A percentile compares a stretch with the other conserved stretches of the same genome.
phyloP scores from a whole-genome alignment of 1,140 invertebrate species.

The Triops cancriformis region DNA sequence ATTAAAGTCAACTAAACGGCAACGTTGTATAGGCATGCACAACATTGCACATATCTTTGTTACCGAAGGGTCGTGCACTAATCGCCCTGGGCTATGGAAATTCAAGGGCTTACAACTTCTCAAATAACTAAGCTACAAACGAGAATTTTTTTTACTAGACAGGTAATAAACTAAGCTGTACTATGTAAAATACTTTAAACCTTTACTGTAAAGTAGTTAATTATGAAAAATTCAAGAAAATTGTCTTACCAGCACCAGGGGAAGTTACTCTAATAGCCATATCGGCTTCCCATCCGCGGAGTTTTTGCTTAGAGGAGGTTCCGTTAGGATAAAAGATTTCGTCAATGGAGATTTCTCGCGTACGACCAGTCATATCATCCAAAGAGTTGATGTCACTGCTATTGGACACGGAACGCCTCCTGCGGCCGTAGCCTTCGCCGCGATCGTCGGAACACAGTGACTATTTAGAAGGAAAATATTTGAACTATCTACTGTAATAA shows the following conservation, averaged over 20 bases:
- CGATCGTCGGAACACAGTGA: conserved; percentile 26
- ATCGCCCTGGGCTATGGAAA: too few relatives aligned
- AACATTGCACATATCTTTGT: too few relatives aligned
- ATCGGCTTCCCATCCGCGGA: conserved; percentile 28
- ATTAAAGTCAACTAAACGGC: too few relatives aligned
- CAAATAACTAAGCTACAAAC: too few relatives aligned
- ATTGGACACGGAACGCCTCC: neutral
- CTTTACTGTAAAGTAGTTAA: neutral
- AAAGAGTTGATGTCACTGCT: neutral
- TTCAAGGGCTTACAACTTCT: too few relatives aligned
- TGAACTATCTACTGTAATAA: too few relatives aligned
- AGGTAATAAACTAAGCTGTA: too few relatives aligned
- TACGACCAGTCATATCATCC: conserved; percentile 22
- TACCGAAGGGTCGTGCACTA: too few relatives aligned
- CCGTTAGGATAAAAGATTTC: conserved; percentile 24
- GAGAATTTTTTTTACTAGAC: too few relatives aligned
- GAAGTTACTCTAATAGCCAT: conserved; percentile 24
- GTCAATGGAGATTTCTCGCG: conserved; percentile 23
- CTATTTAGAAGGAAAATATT: conserved; percentile 1
- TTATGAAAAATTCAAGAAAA: neutral
- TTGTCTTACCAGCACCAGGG: conserved; percentile 20
- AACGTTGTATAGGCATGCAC: too few relatives aligned
- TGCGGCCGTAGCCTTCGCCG: conserved; percentile 23
- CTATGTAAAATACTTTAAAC: too few relatives aligned
- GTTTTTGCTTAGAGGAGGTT: conserved; percentile 15